These are phyloP conservation scores for Pyrgilauda ruficollis DNA, from an alignment of 2,113 vertebrate species.

Conservation along the genomic window DNA sequence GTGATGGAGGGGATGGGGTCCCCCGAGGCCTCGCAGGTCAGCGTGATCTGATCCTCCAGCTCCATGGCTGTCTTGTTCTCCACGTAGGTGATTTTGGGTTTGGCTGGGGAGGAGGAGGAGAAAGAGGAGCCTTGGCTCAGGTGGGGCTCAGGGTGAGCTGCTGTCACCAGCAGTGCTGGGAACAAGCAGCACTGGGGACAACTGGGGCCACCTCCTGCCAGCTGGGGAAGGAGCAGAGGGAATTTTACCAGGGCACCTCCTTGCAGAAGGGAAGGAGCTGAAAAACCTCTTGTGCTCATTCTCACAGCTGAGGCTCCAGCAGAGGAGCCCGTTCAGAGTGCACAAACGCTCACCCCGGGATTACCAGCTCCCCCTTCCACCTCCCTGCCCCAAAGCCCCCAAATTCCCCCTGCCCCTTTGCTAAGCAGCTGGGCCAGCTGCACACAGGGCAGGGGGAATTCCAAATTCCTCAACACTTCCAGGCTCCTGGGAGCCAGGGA, in stretches of 20 bases:
- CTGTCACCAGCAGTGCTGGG: background rate
- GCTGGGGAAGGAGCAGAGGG: background rate
- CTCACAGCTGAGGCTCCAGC: background rate
- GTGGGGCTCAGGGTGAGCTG: background rate
- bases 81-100: slow-evolving; percentile 94
- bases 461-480: too few relatives aligned
- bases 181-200: background rate
- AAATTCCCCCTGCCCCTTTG: background rate
- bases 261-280: background rate
- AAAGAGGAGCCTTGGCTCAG: background rate
- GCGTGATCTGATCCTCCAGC: slow-evolving; percentile 89
- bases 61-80: slow-evolving; percentile 93
- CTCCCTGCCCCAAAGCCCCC: background rate
- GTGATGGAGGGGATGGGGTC: slow-evolving; percentile 95
- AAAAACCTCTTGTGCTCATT: background rate
- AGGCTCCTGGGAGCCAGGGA: background rate
- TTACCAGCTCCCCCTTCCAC: background rate
- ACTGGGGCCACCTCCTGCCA: background rate
- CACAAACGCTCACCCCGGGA: background rate
- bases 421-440: background rate
- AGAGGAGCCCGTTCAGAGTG: background rate
- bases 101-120: slow-evolving; percentile 76
- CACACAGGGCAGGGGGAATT: background rate
- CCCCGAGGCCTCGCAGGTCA: slow-evolving; percentile 94
- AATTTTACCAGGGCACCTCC: background rate